Conservation (phyloP, 2,888 invertebrate species). For the Torymus aiolomorphi region DNA sequence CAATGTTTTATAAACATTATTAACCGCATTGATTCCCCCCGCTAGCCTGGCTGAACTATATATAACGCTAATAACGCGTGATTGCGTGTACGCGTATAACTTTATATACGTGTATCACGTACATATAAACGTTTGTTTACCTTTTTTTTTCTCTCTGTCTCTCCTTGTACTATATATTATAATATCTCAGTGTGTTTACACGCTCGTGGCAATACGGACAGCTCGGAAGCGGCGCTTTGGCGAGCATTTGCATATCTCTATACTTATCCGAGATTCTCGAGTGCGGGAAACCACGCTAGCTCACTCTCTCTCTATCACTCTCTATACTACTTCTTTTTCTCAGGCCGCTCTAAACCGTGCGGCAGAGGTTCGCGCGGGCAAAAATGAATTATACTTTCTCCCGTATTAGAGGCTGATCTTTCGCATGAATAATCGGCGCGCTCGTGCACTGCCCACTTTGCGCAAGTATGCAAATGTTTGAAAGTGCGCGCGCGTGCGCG, state of each 20-base stretch:
- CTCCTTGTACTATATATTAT: neutral
- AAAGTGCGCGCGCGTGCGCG: slow-evolving; percentile 29
- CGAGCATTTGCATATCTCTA: slow-evolving; percentile 17
- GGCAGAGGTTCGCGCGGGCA: too few relatives aligned
- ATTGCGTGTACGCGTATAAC: neutral
- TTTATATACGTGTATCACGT: neutral
- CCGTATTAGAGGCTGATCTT: neutral
- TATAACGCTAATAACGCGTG: slow-evolving; percentile 33
- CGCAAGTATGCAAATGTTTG: slow-evolving; percentile 32
- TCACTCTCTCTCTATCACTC: too few relatives aligned
- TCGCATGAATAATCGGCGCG: slow-evolving; percentile 4
- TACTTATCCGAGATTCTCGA: neutral
- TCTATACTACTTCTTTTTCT: too few relatives aligned
- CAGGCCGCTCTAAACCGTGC: too few relatives aligned
- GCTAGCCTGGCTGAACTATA: slow-evolving; percentile 29
- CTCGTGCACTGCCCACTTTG: neutral
- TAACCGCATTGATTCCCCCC: slow-evolving; percentile 43
- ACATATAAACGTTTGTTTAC: slow-evolving; percentile 33
- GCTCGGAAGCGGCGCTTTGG: neutral
- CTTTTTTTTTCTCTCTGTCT: slow-evolving; percentile 9
- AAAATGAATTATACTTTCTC: slow-evolving; percentile 35
- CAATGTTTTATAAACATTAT: slow-evolving; percentile 34
- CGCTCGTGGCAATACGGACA: slow-evolving; percentile 3
- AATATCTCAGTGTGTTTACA: slow-evolving; percentile 21
- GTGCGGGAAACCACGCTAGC: too few relatives aligned